Conservation (phyloP, 2,113 vertebrate genomes). For the Poeciliopsis retropinna region DNA sequence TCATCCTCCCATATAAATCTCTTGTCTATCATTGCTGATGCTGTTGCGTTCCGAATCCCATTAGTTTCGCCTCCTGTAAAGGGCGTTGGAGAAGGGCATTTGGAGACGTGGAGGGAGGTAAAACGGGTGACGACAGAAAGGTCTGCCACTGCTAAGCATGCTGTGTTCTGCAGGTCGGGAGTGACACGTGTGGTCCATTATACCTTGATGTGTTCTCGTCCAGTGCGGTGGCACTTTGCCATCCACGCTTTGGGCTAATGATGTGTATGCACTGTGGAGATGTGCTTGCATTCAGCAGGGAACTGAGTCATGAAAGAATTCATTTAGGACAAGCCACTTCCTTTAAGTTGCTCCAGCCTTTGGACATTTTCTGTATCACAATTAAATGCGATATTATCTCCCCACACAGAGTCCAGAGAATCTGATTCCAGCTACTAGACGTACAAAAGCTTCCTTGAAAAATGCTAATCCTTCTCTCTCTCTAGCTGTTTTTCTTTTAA, state of each 20-base stretch:
- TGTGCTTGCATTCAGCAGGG: conserved; percentile 28
- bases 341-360: conserved; percentile 20
- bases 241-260: conserved; percentile 40
- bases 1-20: conserved; percentile 69
- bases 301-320: conserved; percentile 47
- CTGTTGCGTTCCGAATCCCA: conserved; percentile 62
- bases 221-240: conserved; percentile 22
- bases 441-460: conserved; percentile 18
- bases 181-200: conserved; percentile 66
- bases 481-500: not conserved
- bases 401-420: conserved; percentile 18
- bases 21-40: conserved; percentile 61
- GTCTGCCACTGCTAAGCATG: conserved; percentile 24
- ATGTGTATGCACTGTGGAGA: conserved; percentile 30
- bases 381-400: conserved; percentile 31
- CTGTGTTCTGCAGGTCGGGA: conserved; percentile 38
- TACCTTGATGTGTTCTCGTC: conserved; percentile 19
- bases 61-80: conserved; percentile 63
- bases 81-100: conserved; percentile 54
- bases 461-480: conserved; percentile 14
- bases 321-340: conserved; percentile 43
- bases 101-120: conserved; percentile 10
- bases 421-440: conserved; percentile 37
- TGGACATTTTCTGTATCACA: conserved; percentile 23
- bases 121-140: conserved; percentile 15